phyloP scores from a whole-genome alignment of 2,797 vertebrate species.

The Enteromius thamalakanensis region DNA sequence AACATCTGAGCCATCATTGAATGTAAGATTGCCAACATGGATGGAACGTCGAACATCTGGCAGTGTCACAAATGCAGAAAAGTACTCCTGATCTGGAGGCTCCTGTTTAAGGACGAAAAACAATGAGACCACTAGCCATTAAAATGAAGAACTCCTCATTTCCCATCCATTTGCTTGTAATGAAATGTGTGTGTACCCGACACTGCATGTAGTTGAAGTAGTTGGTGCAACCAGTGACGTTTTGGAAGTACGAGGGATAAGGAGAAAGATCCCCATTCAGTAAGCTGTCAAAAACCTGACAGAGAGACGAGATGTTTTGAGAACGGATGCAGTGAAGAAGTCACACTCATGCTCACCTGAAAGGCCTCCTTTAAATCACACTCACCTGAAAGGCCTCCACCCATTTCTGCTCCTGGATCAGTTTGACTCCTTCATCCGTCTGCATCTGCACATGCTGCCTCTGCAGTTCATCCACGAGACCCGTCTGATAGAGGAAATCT shows the following conservation, averaged over 20 bases:
- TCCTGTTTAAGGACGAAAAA: constrained; percentile 68
- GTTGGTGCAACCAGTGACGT: constrained; percentile 84
- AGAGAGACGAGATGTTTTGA: constrained; percentile 38
- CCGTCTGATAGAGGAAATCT: constrained; percentile 77
- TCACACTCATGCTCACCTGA: constrained; percentile 67
- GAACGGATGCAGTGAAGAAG: neutral
- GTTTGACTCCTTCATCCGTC: constrained; percentile 70
- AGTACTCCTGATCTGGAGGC: constrained; percentile 81
- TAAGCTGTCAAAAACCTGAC: constrained; percentile 81
- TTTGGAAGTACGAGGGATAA: constrained; percentile 82
- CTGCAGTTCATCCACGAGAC: constrained; percentile 76
- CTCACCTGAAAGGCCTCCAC: constrained; percentile 81
- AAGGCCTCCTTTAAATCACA: constrained; percentile 71
- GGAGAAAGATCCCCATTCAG: constrained; percentile 77
- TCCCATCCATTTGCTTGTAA: neutral
- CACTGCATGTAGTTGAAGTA: constrained; percentile 84
- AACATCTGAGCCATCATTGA: constrained; percentile 78
- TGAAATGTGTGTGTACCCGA: constrained; percentile 66
- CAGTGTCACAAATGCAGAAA: constrained; percentile 78
- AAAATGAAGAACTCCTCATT: neutral
- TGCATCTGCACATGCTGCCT: constrained; percentile 76
- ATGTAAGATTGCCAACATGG: constrained; percentile 86
- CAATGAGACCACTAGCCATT: neutral
- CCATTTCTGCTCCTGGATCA: constrained; percentile 82
- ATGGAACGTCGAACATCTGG: constrained; percentile 79